Conservation (phyloP, 2,797 vertebrate species). For the Paratrypauchen microcephalus region DNA sequence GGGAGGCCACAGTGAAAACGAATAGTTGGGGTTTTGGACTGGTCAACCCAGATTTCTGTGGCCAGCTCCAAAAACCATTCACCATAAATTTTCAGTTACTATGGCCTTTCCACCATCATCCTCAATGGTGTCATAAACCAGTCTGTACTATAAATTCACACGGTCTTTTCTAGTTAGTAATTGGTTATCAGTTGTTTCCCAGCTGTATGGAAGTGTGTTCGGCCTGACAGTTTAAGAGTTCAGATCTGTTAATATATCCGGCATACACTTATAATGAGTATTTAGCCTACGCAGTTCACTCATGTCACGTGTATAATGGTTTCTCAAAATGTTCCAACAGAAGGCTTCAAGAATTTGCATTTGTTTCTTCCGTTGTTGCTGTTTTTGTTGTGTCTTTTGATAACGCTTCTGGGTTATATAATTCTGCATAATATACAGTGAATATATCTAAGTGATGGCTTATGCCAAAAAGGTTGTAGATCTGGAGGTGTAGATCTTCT, state of each 20-base stretch:
- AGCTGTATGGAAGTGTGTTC: constrained; percentile 3
- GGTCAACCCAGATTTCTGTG: constrained; percentile 8
- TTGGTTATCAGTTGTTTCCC: constrained; percentile 12
- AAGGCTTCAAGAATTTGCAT: background rate
- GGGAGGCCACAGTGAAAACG: constrained; percentile 5
- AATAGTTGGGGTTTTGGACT: constrained; percentile 11
- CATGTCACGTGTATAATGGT: background rate
- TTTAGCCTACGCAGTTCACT: constrained; percentile 1
- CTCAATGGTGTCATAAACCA: constrained; percentile 4
- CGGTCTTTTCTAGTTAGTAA: background rate
- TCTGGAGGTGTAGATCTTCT: too few species aligned
- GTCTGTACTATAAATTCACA: constrained; percentile 2
- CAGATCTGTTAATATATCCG: background rate
- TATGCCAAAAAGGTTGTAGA: too few species aligned
- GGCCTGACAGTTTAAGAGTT: background rate
- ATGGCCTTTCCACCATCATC: constrained; percentile 1
- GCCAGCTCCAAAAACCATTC: constrained; percentile 9
- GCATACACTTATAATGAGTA: background rate
- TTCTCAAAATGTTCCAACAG: background rate
- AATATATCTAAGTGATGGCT: too few species aligned
- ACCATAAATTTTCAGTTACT: constrained; percentile 5
- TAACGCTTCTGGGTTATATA: too few species aligned
- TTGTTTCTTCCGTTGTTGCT: background rate
- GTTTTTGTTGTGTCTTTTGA: background rate
- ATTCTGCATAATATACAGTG: too few species aligned